A percentile compares a stretch with the other conserved stretches of the same genome.
Evolutionary conservation across 2,888 invertebrate species (phyloP).

Genomic region (Volucella bombylans): DNA sequence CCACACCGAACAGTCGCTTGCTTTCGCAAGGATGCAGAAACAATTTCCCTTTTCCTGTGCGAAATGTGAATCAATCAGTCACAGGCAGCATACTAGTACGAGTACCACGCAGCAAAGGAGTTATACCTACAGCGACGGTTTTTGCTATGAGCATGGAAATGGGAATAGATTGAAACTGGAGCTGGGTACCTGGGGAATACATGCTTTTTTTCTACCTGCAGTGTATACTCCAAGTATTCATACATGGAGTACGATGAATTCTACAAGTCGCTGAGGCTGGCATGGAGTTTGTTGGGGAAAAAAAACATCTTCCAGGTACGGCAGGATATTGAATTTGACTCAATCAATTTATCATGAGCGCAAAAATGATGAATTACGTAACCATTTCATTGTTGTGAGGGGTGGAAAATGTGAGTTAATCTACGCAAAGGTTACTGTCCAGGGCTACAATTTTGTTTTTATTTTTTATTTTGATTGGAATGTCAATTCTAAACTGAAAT

Average conservation of each 20-base stretch:
- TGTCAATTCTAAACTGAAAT: slow-evolving; percentile 56
- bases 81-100: slow-evolving; percentile 4
- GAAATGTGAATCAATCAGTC: slow-evolving; percentile 70
- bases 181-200: not conserved
- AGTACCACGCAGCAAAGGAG: slow-evolving; percentile 38
- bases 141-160: no score
- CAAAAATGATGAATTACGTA: slow-evolving; percentile 60
- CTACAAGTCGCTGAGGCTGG: not conserved
- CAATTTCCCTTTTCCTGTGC: slow-evolving; percentile 62
- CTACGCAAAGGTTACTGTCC: not conserved
- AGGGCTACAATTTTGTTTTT: not conserved
- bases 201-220: not conserved
- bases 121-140: not conserved
- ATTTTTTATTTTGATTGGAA: slow-evolving; percentile 37
- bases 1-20: slow-evolving; percentile 1
- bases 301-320: slow-evolving; percentile 32
- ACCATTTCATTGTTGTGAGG: slow-evolving; percentile 6
- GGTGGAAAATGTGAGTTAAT: slow-evolving; percentile 3
- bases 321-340: slow-evolving; percentile 65
- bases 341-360: slow-evolving; percentile 68
- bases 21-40: slow-evolving; percentile 44
- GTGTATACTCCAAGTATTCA: not conserved
- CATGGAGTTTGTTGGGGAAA: slow-evolving; percentile 8
- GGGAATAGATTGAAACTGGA: not conserved
- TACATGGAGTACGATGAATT: not conserved